Evolutionary conservation across 1,140 invertebrate species (phyloP).

Genomic region (Brachionus paranguensis): DNA sequence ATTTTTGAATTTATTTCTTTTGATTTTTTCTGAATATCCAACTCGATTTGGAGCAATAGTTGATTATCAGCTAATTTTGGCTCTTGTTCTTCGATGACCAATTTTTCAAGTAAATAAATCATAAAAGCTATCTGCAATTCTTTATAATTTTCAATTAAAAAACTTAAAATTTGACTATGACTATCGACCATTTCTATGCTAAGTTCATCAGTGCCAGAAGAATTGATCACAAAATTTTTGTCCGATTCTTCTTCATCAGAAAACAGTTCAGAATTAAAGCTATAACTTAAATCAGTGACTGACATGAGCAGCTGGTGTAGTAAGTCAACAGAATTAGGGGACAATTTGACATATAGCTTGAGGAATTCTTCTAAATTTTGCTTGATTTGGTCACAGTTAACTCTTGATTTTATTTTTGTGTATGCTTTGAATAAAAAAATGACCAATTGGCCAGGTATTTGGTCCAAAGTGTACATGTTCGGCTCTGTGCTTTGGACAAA

Average conservation of each 20-base stretch:
- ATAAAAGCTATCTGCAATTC: not conserved
- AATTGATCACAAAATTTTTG: not conserved
- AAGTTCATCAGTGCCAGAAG: not conserved
- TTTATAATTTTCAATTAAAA: not conserved
- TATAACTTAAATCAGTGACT: not conserved
- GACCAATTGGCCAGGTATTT: not conserved
- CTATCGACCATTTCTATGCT: not conserved
- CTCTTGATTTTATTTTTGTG: not conserved
- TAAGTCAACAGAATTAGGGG: not conserved
- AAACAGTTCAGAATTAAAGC: not conserved
- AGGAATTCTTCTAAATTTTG: not conserved
- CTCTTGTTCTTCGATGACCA: not conserved
- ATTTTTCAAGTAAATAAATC: not conserved
- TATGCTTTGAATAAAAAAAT: conserved; percentile 1
- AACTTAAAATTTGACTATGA: not conserved
- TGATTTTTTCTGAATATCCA: not conserved
- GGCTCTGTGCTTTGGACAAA: conserved; percentile 21
- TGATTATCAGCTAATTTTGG: not conserved
- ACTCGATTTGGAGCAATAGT: not conserved
- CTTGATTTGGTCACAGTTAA: not conserved
- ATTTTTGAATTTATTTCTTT: conserved; percentile 36
- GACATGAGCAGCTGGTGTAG: not conserved
- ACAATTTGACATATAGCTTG: not conserved
- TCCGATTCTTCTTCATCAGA: not conserved
- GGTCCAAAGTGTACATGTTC: not conserved